Evolutionary conservation across 92 coral and sea anemone species (phyloP).

Genomic region (Anthopleura xanthogrammica): DNA sequence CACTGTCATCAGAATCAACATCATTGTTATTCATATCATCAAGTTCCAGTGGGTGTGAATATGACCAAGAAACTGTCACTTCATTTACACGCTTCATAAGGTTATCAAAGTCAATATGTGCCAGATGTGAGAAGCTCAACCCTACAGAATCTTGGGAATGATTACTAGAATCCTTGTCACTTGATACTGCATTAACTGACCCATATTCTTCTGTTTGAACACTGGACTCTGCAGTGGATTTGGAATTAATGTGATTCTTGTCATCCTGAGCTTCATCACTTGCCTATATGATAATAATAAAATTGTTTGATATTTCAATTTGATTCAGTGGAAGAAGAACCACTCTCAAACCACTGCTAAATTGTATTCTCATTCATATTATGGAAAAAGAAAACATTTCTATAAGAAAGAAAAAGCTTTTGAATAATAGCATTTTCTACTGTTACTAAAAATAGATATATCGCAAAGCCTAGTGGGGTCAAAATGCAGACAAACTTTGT

Average conservation of each 20-base stretch:
- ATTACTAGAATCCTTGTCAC: background rate
- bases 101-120: conserved; percentile 57
- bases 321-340: background rate
- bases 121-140: conserved; percentile 52
- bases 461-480: no score
- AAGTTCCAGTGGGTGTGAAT: conserved; percentile 23
- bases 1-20: conserved; percentile 34
- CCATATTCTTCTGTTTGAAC: background rate
- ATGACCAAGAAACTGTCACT: conserved; percentile 43
- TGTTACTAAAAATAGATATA: no score
- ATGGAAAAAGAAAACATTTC: no score
- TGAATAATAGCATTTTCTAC: no score
- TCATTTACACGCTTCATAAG: conserved; percentile 49
- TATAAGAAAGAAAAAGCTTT: no score
- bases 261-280: background rate
- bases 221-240: background rate
- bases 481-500: no score
- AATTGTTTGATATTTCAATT: background rate
- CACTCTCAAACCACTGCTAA: background rate
- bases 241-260: background rate
- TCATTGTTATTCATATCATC: conserved; percentile 39
- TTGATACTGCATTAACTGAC: background rate
- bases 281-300: background rate
- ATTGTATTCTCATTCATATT: background rate
- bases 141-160: conserved; percentile 17